Conservation (phyloP, 2,113 vertebrate genomes). For the Hystrix cristata region DNA sequence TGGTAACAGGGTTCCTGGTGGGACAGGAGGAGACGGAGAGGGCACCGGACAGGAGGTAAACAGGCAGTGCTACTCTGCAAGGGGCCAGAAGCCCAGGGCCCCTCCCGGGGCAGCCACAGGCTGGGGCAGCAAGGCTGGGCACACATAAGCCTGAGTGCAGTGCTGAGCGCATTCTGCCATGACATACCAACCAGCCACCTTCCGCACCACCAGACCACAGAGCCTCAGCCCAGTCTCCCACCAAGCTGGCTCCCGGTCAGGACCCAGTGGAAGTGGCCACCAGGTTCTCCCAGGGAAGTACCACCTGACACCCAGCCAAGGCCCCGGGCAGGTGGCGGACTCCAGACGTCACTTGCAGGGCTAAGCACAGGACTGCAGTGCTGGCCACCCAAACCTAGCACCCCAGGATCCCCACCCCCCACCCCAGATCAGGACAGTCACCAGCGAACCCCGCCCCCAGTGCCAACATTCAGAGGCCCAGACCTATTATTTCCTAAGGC, state of each 20-base stretch:
- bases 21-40: too few species aligned
- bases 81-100: neutral
- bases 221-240: neutral
- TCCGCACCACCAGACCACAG: neutral
- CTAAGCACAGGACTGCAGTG: too few species aligned
- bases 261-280: neutral
- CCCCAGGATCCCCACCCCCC: neutral
- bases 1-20: rapidly evolving
- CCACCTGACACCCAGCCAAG: neutral
- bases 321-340: neutral
- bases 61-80: too few species aligned
- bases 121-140: neutral
- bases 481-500: rapidly evolving
- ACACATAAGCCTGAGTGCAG: neutral
- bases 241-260: neutral
- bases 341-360: neutral
- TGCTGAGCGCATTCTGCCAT: neutral
- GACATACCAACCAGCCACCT: neutral
- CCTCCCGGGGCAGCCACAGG: neutral
- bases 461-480: rapidly evolving
- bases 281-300: neutral
- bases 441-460: rapidly evolving
- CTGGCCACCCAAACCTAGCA: neutral
- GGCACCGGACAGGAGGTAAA: neutral
- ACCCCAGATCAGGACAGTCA: rapidly evolving